Conservation (phyloP, 2,113 vertebrate genomes). For the Butorides virescens region DNA sequence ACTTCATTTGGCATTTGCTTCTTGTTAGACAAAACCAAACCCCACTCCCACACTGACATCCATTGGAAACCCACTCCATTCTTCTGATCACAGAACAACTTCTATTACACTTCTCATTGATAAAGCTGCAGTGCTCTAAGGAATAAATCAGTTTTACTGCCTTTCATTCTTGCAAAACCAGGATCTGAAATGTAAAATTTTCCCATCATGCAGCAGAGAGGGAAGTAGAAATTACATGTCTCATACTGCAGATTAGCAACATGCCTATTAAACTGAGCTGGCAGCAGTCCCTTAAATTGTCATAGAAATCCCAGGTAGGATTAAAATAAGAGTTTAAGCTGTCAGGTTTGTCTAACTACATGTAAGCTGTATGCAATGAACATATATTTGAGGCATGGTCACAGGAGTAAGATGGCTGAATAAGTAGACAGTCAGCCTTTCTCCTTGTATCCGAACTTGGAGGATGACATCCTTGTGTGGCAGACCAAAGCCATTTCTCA, state of each 20-base stretch:
- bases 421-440: not conserved
- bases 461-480: not conserved
- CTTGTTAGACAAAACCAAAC: not conserved
- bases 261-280: not conserved
- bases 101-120: not conserved
- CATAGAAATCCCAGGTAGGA: not conserved
- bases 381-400: not conserved
- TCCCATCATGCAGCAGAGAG: not conserved
- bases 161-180: not conserved
- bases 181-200: not conserved
- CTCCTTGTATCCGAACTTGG: not conserved
- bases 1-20: not conserved
- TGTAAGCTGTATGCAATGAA: not conserved
- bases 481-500: not conserved
- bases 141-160: not conserved
- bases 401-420: not conserved
- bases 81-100: not conserved
- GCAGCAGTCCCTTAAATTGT: not conserved
- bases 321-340: not conserved
- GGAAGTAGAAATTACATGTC: not conserved
- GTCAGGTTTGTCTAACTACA: not conserved
- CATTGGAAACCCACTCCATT: not conserved
- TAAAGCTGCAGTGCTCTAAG: not conserved
- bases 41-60: not conserved
- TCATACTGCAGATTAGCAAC: not conserved